phyloP scores from a whole-genome alignment of 2,797 vertebrate genomes.

The Hypotaenidia okinawae region DNA sequence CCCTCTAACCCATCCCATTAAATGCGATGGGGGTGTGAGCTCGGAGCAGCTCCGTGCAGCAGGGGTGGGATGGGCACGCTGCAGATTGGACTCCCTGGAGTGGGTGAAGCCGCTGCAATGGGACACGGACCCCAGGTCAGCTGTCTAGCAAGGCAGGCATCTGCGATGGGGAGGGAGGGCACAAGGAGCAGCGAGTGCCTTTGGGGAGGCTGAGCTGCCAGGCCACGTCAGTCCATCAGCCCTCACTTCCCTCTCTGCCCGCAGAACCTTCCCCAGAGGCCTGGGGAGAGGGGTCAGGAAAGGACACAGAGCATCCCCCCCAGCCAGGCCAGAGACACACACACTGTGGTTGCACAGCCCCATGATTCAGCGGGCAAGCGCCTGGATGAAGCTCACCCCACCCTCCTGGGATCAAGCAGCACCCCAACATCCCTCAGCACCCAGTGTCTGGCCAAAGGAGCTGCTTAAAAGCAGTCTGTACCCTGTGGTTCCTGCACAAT shows the following conservation, averaged over 20 bases:
- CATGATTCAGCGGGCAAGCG: background rate
- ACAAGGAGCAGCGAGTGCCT: background rate
- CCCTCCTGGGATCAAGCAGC: background rate
- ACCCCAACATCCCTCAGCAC: background rate
- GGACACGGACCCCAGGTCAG: background rate
- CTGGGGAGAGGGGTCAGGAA: background rate
- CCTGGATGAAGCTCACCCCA: background rate
- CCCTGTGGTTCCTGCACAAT: accelerated
- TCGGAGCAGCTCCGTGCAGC: background rate
- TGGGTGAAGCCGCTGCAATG: background rate
- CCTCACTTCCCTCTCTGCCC: background rate
- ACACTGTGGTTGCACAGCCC: background rate
- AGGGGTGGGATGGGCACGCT: background rate
- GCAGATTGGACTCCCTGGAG: background rate
- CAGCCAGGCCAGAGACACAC: background rate
- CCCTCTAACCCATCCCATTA: background rate
- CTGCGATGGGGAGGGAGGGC: background rate
- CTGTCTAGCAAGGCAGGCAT: background rate
- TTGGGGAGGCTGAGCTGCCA: background rate
- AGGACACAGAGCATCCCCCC: background rate
- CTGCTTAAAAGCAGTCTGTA: accelerated
- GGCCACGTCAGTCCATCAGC: background rate
- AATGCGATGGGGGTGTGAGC: accelerated
- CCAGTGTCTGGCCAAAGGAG: accelerated
- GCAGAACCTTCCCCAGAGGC: background rate